Base-by-base conservation (phyloP, 2,797 vertebrate species). In the Avahi laniger region DNA sequence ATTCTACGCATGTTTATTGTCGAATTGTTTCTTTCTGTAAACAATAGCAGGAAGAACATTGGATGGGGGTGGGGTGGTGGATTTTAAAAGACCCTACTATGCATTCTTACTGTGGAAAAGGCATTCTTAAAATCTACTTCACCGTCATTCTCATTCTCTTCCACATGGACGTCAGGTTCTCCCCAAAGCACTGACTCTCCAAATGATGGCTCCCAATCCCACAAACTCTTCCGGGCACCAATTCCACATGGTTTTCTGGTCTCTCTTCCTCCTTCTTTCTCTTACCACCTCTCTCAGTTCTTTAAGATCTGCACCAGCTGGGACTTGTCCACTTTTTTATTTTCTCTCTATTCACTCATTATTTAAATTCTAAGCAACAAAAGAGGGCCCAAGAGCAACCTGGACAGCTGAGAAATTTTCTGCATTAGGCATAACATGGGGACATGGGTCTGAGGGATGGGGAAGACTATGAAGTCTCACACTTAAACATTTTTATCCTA, bases 1-100 rank as follows among this genome's bases (percentile, higher is more conserved):
- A 76, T 75, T 95, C 54, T 95, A 89, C 85, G 70, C 75, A 26
- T 70, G 46, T 85, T 94, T 93, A 70, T 79, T 28, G 63, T 84
- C 8, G 6, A 7, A 61, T 72, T 30, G 2, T 84, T 95, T 86
- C 83, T 96, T 88, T 94, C 46, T 86, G 10, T 89, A 76, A 93
- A 93, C 82, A 97, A 95, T 91, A 85, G 59, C 89, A 94, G 94
- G 93, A 97, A 89, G 41, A 91, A 14, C 7, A 1, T 30, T 38
- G 30, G 54, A 20, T 26, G 24, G 69, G 78, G 78, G 67, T 93
- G 30, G 43, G 14, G 41, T 88, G 57, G 43, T 59, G 18, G 50
- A 48, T 97, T 96, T 94, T 28, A 35, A 85, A 93, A 94, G 76
- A 93, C 41, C 67, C 72, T 48, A 67, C 4, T 15, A 24, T 57